These are phyloP conservation scores for Monomorium pharaonis DNA, from an alignment of 1,140 invertebrate genomes.

Conservation along the genomic window DNA sequence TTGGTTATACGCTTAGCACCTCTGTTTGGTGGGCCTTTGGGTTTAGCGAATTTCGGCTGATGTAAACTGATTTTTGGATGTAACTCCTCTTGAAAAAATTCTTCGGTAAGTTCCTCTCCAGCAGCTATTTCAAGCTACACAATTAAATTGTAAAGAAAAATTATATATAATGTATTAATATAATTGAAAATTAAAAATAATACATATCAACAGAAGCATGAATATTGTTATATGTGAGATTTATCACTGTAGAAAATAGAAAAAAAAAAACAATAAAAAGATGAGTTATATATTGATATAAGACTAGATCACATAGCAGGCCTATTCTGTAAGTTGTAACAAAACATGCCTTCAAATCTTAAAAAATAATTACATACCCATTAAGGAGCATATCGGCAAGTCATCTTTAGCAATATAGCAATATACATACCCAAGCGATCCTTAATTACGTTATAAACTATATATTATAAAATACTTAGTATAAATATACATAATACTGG, in stretches of 20 bases:
- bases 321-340: conserved; percentile 81
- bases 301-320: conserved; percentile 65
- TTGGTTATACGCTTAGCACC: conserved; percentile 96
- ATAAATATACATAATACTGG: conserved; percentile 22
- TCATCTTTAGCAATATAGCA: conserved; percentile 6
- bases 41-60: conserved; percentile 96
- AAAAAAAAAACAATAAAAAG: conserved; percentile 1
- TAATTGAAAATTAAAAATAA: neutral
- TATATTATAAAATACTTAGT: conserved; percentile 25
- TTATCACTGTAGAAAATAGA: neutral
- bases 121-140: conserved; percentile 96
- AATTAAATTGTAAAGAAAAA: conserved; percentile 72
- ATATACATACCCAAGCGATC: conserved; percentile 29
- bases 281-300: neutral
- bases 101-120: conserved; percentile 94
- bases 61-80: conserved; percentile 97
- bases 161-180: conserved; percentile 48
- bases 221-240: neutral
- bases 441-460: too few species aligned
- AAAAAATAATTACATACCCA: conserved; percentile 77
- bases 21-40: conserved; percentile 96
- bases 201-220: neutral
- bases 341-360: conserved; percentile 60
- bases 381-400: conserved; percentile 54
- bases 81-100: conserved; percentile 96